These are phyloP conservation scores for Aphelocoma californica DNA, from an alignment of 2,797 vertebrate species.

Conservation along the genomic window DNA sequence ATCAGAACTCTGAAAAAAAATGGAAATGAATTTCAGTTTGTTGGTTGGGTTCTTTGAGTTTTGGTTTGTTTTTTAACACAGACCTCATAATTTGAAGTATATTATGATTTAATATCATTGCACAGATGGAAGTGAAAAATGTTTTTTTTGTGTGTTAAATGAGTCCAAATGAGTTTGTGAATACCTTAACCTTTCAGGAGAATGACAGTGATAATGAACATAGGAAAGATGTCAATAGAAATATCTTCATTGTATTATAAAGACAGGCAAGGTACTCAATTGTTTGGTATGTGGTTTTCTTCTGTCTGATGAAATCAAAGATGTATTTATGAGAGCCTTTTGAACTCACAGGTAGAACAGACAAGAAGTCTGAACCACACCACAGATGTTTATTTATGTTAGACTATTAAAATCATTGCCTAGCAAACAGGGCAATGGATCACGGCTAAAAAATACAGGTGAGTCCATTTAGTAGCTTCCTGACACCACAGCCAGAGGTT, in stretches of 20 bases:
- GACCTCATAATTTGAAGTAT: neutral
- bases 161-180: neutral
- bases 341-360: neutral
- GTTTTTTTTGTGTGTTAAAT: neutral
- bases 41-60: neutral
- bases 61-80: neutral
- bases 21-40: fast-evolving
- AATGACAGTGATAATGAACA: neutral
- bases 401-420: neutral
- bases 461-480: neutral
- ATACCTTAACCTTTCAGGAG: neutral
- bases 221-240: neutral
- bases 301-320: neutral
- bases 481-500: neutral
- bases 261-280: neutral
- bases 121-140: neutral
- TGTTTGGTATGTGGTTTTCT: neutral
- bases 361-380: neutral
- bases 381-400: neutral
- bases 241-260: neutral
- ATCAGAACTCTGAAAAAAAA: neutral
- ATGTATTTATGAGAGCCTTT: neutral
- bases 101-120: neutral
- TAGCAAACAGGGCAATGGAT: neutral
- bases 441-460: neutral